Evolutionary conservation across 2,888 invertebrate genomes (phyloP).

Genomic region (Caenorhabditis imperialis): DNA sequence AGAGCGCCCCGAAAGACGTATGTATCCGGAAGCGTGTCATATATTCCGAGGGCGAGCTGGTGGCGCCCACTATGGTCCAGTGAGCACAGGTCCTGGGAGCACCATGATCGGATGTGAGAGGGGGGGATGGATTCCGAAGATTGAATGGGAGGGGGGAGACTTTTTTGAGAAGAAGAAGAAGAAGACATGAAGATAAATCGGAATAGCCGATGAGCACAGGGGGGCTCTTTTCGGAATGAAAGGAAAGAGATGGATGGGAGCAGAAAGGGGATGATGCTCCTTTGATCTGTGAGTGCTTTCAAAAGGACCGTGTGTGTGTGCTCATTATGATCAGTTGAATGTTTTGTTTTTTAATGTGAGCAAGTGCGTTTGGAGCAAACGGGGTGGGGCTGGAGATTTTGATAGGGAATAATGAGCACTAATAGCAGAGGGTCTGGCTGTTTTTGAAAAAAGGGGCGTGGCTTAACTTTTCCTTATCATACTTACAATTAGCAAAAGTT

Average conservation of each 20-base stretch:
- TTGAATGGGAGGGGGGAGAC: constrained; percentile 20
- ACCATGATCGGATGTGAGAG: too few relatives aligned
- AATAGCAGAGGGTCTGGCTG: too few relatives aligned
- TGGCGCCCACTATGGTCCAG: constrained; percentile 42
- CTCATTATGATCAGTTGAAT: background rate
- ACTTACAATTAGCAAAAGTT: too few relatives aligned
- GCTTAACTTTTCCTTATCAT: too few relatives aligned
- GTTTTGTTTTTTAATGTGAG: too few relatives aligned
- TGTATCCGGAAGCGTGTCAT: constrained; percentile 54
- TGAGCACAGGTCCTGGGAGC: too few relatives aligned
- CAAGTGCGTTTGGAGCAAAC: too few relatives aligned
- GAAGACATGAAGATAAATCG: constrained; percentile 30
- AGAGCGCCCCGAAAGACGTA: constrained; percentile 32
- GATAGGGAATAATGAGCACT: too few relatives aligned
- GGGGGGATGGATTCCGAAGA: background rate
- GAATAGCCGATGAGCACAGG: constrained; percentile 40
- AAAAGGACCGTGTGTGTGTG: too few relatives aligned
- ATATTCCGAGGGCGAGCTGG: constrained; percentile 41
- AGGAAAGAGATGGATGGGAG: background rate
- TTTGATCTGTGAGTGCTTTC: constrained; percentile 33
- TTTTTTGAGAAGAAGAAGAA: constrained; percentile 12
- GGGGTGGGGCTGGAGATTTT: too few relatives aligned
- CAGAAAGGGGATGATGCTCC: constrained; percentile 11
- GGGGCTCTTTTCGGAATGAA: constrained; percentile 6
- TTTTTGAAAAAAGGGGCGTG: too few relatives aligned